These are phyloP conservation scores for Hermaeophaga mercurialis DNA, from an alignment of 2,888 invertebrate genomes.

Conservation along the genomic window DNA sequence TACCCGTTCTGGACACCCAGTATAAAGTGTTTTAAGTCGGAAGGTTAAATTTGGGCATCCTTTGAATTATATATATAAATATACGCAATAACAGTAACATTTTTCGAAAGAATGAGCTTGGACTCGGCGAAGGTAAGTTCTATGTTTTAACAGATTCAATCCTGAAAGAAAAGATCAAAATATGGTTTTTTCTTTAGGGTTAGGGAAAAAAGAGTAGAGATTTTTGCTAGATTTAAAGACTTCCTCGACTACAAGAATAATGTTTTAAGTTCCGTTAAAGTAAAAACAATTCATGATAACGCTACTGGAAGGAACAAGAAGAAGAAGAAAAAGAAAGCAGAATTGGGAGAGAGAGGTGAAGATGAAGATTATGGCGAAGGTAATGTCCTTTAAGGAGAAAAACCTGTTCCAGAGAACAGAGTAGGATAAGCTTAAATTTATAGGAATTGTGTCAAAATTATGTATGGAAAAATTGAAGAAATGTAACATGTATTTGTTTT, in stretches of 20 bases:
- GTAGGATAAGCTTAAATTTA: constrained; percentile 33
- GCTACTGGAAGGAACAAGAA: constrained; percentile 28
- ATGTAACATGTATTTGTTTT: background rate
- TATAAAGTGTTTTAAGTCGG: too few species aligned
- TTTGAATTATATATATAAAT: too few species aligned
- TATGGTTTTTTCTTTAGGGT: constrained; percentile 26
- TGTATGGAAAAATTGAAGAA: background rate
- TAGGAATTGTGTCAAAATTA: background rate
- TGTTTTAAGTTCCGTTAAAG: constrained; percentile 55
- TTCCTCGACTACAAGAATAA: constrained; percentile 60
- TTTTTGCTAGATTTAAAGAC: constrained; percentile 63
- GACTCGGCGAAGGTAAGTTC: constrained; percentile 58
- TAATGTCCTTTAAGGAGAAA: constrained; percentile 25
- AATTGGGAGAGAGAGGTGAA: constrained; percentile 30
- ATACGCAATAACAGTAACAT: too few species aligned
- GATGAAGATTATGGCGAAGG: background rate
- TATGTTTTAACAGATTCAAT: background rate
- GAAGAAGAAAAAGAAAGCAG: constrained; percentile 22
- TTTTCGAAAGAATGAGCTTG: constrained; percentile 66
- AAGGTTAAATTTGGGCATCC: too few species aligned
- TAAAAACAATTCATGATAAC: constrained; percentile 34
- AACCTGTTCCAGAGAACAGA: constrained; percentile 37
- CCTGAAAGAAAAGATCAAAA: too few species aligned
- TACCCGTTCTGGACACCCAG: too few species aligned
- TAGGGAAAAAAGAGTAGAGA: constrained; percentile 60